These are phyloP conservation scores for Eristalinus aeneus DNA, from an alignment of 2,888 invertebrate genomes.

Conservation along the genomic window DNA sequence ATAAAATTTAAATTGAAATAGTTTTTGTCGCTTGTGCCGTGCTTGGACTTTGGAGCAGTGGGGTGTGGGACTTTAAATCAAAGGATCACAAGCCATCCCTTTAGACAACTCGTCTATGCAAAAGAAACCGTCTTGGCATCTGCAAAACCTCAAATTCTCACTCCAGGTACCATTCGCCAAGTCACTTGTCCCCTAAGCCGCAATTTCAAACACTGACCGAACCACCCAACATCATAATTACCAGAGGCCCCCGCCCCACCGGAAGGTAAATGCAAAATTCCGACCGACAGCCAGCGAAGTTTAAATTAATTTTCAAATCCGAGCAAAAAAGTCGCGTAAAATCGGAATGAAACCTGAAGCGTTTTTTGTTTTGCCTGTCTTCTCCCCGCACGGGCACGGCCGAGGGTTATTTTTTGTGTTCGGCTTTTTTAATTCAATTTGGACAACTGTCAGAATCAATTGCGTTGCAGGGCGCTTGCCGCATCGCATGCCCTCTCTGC, in stretches of 20 bases:
- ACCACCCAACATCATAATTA: not conserved
- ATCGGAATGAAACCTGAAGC: not conserved
- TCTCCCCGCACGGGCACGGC: not conserved
- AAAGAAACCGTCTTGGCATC: too few relatives aligned
- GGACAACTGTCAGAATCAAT: slow-evolving; percentile 45
- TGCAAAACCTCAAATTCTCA: not conserved
- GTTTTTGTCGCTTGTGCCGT: not conserved
- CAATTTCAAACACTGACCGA: not conserved
- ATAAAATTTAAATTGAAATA: not conserved
- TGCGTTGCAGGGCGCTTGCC: slow-evolving; percentile 19
- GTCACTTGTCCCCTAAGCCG: not conserved
- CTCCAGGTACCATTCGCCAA: not conserved
- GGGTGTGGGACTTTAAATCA: too few relatives aligned
- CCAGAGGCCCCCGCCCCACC: not conserved
- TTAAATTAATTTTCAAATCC: not conserved
- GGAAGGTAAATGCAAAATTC: not conserved
- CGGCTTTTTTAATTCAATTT: slow-evolving; percentile 30
- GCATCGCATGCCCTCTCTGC: not conserved
- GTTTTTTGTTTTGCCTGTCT: not conserved
- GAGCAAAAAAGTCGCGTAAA: not conserved
- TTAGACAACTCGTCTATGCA: too few relatives aligned
- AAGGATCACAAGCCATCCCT: too few relatives aligned
- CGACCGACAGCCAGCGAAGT: not conserved
- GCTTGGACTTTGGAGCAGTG: too few relatives aligned
- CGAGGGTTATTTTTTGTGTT: not conserved